These are phyloP conservation scores for Megaceryle alcyon DNA, from an alignment of 2,797 vertebrate genomes.

Conservation along the genomic window DNA sequence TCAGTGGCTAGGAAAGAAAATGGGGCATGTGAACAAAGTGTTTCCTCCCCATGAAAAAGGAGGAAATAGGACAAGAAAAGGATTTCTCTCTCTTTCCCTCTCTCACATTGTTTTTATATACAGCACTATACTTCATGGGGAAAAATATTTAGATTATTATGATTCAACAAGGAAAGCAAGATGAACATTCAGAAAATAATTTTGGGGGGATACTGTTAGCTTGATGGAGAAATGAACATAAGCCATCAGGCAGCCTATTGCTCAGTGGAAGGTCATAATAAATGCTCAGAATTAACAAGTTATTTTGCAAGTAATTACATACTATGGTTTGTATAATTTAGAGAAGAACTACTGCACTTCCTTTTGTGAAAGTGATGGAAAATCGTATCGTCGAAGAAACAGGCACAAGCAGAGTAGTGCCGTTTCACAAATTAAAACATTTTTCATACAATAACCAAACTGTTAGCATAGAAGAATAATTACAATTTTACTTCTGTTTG, in stretches of 20 bases:
- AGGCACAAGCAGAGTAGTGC: not conserved
- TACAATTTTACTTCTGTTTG: constrained; percentile 23
- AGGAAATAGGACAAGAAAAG: not conserved
- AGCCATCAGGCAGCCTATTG: not conserved
- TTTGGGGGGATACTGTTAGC: not conserved
- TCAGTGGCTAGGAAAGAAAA: not conserved
- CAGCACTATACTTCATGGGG: not conserved
- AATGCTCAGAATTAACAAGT: not conserved
- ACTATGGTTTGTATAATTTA: not conserved
- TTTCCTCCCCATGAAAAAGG: not conserved
- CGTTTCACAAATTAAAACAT: constrained; percentile 12
- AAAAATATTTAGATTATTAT: not conserved
- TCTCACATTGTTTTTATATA: not conserved
- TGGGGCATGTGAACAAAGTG: not conserved
- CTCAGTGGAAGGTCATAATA: not conserved
- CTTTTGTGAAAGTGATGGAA: not conserved
- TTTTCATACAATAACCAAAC: constrained; percentile 22
- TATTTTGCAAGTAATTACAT: not conserved
- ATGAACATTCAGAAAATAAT: not conserved
- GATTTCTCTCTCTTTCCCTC: not conserved
- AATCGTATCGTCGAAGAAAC: not conserved
- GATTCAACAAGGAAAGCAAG: not conserved
- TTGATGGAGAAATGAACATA: not conserved
- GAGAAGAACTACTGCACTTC: not conserved
- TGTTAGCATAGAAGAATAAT: constrained; percentile 25